Conservation (phyloP, 2,888 invertebrate species). For the Neocrepidodera transversa region DNA sequence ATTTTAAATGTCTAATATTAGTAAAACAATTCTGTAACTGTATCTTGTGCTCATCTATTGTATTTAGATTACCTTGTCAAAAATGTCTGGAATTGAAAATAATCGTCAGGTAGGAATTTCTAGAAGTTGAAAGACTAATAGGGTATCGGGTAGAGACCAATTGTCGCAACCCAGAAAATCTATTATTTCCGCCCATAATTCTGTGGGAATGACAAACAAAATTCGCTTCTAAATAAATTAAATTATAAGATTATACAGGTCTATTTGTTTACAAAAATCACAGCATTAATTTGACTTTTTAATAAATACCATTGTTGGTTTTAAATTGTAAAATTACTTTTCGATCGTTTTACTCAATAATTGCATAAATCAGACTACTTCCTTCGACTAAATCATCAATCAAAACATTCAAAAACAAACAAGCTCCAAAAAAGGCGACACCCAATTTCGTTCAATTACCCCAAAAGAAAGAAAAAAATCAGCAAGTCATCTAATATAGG, state of each 20-base stretch:
- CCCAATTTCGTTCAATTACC: constrained; percentile 28
- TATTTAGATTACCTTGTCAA: constrained; percentile 12
- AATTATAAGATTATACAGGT: background rate
- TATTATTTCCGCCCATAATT: constrained; percentile 19
- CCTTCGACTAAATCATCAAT: constrained; percentile 25
- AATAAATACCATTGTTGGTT: no score
- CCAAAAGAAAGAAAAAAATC: constrained; percentile 27
- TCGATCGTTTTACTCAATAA: no score
- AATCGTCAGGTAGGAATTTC: constrained; percentile 8
- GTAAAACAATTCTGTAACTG: background rate
- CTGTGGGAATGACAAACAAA: constrained; percentile 14
- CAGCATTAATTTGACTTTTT: no score
- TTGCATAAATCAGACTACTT: no score
- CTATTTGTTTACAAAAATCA: no score
- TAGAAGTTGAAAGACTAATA: constrained; percentile 10
- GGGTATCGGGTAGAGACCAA: constrained; percentile 17
- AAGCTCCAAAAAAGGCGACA: constrained; percentile 23
- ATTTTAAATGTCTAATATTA: no score
- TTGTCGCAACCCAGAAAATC: constrained; percentile 22
- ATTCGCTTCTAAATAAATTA: constrained; percentile 7
- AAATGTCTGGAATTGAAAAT: constrained; percentile 10
- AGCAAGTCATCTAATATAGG: constrained; percentile 42
- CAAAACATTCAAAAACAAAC: constrained; percentile 22
- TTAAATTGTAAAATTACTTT: no score
- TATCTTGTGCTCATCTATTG: background rate